Evolutionary conservation across 2,113 vertebrate species (phyloP).

Genomic region (Micromys minutus): DNA sequence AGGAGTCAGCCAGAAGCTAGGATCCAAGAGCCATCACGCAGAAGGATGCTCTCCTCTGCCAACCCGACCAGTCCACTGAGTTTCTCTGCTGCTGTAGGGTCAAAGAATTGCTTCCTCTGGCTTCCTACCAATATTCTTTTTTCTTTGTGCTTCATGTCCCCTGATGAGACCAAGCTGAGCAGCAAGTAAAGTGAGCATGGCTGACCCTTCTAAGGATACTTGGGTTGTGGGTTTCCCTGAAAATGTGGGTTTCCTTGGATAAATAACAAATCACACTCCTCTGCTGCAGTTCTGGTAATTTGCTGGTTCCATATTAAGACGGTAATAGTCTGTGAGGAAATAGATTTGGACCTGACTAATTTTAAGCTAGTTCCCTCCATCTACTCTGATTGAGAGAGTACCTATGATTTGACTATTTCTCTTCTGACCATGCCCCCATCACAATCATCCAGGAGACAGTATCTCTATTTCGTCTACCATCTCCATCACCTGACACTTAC

Average conservation of each 20-base stretch:
- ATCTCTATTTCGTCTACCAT: not conserved
- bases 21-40: not conserved
- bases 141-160: not conserved
- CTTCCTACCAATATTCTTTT: not conserved
- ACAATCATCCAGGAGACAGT: not conserved
- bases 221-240: not conserved
- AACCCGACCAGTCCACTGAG: not conserved
- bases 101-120: not conserved
- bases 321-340: not conserved
- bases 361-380: not conserved
- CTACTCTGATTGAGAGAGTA: not conserved
- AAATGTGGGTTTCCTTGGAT: not conserved
- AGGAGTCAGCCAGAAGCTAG: not conserved
- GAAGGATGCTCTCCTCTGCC: not conserved
- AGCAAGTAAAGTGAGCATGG: not conserved
- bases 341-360: not conserved
- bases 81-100: not conserved
- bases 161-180: not conserved
- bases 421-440: not conserved
- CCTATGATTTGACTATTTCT: not conserved
- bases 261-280: not conserved
- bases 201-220: too few relatives aligned
- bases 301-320: too few relatives aligned
- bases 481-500: not conserved
- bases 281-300: rapidly evolving